A percentile compares a stretch with the other conserved stretches of the same genome.
Conservation (phyloP, 2,888 invertebrate genomes). For the Drosophila meridionalis region DNA sequence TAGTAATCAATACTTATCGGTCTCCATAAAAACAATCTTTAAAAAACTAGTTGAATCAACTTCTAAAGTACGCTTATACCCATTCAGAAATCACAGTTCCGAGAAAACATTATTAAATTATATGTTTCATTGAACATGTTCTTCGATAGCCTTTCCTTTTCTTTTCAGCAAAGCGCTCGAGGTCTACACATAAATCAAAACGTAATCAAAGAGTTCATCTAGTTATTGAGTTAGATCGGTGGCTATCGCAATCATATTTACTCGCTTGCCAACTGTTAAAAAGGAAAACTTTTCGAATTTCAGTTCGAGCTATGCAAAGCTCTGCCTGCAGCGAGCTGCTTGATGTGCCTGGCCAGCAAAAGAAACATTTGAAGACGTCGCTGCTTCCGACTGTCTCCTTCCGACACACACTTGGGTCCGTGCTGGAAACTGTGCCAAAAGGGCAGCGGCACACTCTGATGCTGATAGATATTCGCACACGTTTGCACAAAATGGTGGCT, state of each 20-base stretch:
- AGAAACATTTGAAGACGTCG: slow-evolving; percentile 1
- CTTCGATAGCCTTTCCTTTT: neutral
- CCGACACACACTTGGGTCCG: neutral
- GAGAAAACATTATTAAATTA: neutral
- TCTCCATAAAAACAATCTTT: neutral
- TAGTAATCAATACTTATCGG: neutral
- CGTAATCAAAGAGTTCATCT: neutral
- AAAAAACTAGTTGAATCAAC: neutral
- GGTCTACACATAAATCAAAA: slow-evolving; percentile 1
- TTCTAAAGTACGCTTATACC: neutral
- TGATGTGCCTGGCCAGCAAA: slow-evolving; percentile 2
- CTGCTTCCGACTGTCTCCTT: neutral
- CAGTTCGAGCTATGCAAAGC: slow-evolving; percentile 33
- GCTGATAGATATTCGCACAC: slow-evolving; percentile 52
- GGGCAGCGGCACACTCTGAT: slow-evolving; percentile 18
- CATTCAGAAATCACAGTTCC: neutral
- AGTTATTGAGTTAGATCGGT: slow-evolving; percentile 8
- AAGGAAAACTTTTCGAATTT: slow-evolving; percentile 6
- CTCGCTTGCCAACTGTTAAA: slow-evolving; percentile 3
- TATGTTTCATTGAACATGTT: neutral
- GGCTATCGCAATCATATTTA: slow-evolving; percentile 37
- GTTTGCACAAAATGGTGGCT: slow-evolving; percentile 66
- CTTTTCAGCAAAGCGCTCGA: neutral
- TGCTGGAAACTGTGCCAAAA: slow-evolving; percentile 35
- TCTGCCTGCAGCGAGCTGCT: slow-evolving; percentile 17